A percentile compares a stretch with the other conserved stretches of the same genome.
Evolutionary conservation across 1,140 invertebrate genomes (phyloP).

Genomic region (Saccostrea glomerata): DNA sequence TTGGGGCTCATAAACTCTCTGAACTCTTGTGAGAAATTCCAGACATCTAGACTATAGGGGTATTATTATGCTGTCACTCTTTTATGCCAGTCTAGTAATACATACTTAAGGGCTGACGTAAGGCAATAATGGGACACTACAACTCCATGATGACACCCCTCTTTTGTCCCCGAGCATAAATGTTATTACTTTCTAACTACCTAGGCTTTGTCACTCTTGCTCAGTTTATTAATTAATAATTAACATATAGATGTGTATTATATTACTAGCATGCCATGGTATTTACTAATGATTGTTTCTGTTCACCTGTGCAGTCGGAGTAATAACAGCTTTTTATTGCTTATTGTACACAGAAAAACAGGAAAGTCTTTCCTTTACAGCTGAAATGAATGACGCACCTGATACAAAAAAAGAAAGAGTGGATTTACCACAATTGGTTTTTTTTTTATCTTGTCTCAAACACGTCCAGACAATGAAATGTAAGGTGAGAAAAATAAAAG

Average conservation of each 20-base stretch:
- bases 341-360: neutral
- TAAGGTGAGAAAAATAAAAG: constrained; percentile 5
- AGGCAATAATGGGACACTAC: neutral
- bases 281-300: constrained; percentile 13
- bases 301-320: neutral
- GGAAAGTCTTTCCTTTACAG: neutral
- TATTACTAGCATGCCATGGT: neutral
- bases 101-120: neutral
- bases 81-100: neutral
- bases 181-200: constrained; percentile 6
- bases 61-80: neutral
- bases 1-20: neutral
- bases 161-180: constrained; percentile 1
- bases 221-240: constrained; percentile 23
- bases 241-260: neutral
- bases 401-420: neutral
- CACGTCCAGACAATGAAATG: constrained; percentile 20
- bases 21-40: neutral
- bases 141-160: neutral
- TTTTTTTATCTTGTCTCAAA: constrained; percentile 16
- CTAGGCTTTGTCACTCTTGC: neutral
- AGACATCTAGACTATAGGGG: constrained; percentile 13
- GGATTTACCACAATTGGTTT: constrained; percentile 4
- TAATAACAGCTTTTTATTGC: constrained; percentile 25
- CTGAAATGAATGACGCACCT: constrained; percentile 15